phyloP scores from a whole-genome alignment of 2,888 invertebrate species.

The Pyrgus malvae region DNA sequence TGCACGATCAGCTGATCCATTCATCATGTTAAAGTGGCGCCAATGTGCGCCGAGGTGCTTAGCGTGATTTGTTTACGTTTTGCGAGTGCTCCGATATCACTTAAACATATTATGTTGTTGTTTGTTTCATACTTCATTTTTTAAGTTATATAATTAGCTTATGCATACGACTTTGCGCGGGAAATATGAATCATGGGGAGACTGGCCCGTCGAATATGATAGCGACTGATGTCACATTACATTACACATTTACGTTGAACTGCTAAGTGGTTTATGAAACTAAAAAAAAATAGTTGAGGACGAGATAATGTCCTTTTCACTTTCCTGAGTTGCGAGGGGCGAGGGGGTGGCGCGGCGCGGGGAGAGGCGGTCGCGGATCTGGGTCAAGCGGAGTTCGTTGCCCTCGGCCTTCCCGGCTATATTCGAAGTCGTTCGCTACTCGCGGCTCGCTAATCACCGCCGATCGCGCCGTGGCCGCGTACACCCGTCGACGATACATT shows the following conservation, averaged over 20 bases:
- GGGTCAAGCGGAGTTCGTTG: conserved; percentile 81
- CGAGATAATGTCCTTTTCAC: conserved; percentile 67
- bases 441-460: conserved; percentile 68
- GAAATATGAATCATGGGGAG: neutral
- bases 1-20: conserved; percentile 51
- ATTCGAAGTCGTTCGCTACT: conserved; percentile 73
- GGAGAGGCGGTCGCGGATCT: conserved; percentile 55
- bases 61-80: conserved; percentile 15
- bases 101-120: neutral
- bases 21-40: neutral
- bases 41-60: conserved; percentile 5
- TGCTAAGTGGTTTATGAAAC: conserved; percentile 6
- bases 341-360: conserved; percentile 37
- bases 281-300: conserved; percentile 35
- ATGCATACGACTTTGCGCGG: neutral
- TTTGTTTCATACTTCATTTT: neutral
- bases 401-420: conserved; percentile 81
- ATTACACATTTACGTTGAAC: neutral
- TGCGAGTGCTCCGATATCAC: neutral
- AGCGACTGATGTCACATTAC: neutral
- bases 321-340: conserved; percentile 54
- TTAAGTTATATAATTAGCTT: neutral
- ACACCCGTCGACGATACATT: too few relatives aligned
- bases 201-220: neutral
- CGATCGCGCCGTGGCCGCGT: conserved; percentile 38